Conservation (phyloP, 2,113 vertebrate genomes). For the western clawed frog (Xenopus tropicalis) region DNA sequence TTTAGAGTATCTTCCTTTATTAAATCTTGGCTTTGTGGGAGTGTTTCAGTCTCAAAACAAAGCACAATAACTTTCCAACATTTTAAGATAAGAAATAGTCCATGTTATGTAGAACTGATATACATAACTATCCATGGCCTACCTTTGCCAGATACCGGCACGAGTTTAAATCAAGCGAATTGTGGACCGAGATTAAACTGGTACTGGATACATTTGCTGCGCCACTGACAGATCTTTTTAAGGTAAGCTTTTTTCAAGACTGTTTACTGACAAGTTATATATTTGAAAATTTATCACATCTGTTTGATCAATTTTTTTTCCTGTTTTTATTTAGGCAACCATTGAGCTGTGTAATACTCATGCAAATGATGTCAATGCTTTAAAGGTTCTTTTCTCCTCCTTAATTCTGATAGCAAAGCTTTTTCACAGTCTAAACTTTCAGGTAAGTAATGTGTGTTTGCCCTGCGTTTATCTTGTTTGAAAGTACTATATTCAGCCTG, state of each 20-base stretch:
- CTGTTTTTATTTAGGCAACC: conserved; percentile 78
- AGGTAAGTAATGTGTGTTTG: conserved; percentile 63
- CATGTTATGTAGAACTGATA: no score
- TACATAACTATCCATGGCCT: neutral
- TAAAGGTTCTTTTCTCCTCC: conserved; percentile 96
- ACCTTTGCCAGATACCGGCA: conserved; percentile 83
- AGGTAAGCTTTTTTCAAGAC: conserved; percentile 82
- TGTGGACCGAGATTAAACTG: conserved; percentile 96
- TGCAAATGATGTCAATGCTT: conserved; percentile 83
- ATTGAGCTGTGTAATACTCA: conserved; percentile 96
- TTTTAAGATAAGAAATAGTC: no score
- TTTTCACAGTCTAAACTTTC: conserved; percentile 98
- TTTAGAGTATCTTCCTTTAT: no score
- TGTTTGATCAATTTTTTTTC: no score
- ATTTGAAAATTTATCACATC: conserved; percentile 3
- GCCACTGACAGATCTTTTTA: conserved; percentile 93
- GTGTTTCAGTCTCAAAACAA: no score
- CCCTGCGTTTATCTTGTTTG: neutral
- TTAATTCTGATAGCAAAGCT: conserved; percentile 93
- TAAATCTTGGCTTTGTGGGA: no score
- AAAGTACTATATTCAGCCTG: no score
- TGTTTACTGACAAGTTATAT: conserved; percentile 25
- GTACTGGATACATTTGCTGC: conserved; percentile 93
- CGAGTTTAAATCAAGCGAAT: conserved; percentile 96
- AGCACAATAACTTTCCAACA: no score